These are phyloP conservation scores for Scyliorhinus canicula DNA, from an alignment of 2,797 vertebrate species.

Conservation along the genomic window DNA sequence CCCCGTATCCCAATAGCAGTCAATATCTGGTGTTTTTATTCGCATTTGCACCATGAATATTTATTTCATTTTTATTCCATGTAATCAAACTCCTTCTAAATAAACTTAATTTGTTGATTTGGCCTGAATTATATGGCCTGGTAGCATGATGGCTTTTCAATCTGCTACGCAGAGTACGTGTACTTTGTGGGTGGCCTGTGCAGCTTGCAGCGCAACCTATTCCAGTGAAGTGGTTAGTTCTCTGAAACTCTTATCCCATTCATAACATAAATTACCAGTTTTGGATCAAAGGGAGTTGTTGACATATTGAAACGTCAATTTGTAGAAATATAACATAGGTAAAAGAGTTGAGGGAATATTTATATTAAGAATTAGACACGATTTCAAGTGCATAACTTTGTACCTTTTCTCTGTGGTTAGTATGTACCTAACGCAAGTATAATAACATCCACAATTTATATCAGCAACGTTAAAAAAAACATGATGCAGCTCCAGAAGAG, in stretches of 20 bases:
- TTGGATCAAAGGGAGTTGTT: background rate
- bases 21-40: background rate
- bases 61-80: background rate
- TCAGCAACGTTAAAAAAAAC: background rate
- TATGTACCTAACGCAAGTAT: background rate
- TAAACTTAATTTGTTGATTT: background rate
- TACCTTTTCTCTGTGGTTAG: background rate
- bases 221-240: background rate
- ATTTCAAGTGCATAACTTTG: background rate
- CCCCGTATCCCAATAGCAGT: no score
- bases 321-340: background rate
- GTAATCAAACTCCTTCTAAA: background rate
- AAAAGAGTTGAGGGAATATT: background rate
- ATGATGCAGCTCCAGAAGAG: background rate
- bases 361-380: background rate
- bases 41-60: background rate
- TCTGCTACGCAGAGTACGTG: background rate
- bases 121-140: background rate
- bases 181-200: background rate
- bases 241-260: background rate
- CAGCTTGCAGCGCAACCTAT: background rate
- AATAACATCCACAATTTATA: background rate
- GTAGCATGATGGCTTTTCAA: background rate
- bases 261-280: background rate
- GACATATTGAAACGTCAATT: background rate